Evolutionary conservation across 2,113 vertebrate species (phyloP), one percentile per base, ranked within the genome.

Genomic region (Heteronetta atricapilla): DNA sequence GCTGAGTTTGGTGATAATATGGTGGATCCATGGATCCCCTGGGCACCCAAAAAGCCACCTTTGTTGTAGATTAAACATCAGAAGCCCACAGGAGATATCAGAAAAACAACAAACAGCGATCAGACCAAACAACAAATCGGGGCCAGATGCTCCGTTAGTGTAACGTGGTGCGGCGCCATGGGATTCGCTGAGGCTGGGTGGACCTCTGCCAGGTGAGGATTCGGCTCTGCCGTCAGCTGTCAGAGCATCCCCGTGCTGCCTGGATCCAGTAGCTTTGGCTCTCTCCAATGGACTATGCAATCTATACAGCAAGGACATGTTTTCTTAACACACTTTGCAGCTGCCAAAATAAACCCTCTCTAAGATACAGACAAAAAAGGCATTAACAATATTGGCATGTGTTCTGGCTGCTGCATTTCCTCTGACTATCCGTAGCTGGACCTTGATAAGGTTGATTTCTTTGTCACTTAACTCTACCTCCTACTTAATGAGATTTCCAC

Each of bases 261-360:
- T 28, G 16, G 17, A 86, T 60, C 87, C 59, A 26, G 77, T 58
- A 80, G 76, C 85, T 81, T 66, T 76, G 68, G 59, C 59, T 89
- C 34, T 93, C 31, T 20, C 19, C 6, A 6, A 5, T 4, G 2
- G 8, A 31, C 77, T 42, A 6, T 84, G 86, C 25, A 40, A 77
- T 72, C 68, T 67, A n/a, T 69, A 78, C 42, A 68, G 63, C 50
- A 52, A 70, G 75, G 64, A 75, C 55, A 5, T 21, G 28, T 2
- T n/a, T 68, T 93, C 77, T 38, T 29, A 68, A 62, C 64, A 56
- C 6, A 7, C 20, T 84, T 48, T 75, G 63, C 42, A 42, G 72
- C 86, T 95, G 90, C 90, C 96, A 93, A 94, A 91, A 78, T 46
- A 95, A 93, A 94, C n/a, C 19, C 60, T 53, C 23, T 31, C 59